Base-by-base conservation (phyloP, 2,797 vertebrate species). In the Gobio occitaniae region DNA sequence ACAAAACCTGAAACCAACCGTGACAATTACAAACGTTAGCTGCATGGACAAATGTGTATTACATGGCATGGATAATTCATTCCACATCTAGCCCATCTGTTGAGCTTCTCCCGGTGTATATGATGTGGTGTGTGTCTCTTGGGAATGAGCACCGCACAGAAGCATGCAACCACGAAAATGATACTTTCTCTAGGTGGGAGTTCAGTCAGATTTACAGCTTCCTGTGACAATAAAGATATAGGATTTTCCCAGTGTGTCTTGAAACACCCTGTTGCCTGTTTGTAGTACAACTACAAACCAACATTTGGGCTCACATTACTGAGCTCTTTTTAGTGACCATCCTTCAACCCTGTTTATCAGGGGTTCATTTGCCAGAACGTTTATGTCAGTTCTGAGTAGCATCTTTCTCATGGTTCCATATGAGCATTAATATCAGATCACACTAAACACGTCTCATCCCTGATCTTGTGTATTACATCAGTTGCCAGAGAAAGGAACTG, bases 291-390 rank as follows among this genome's bases (percentile, higher is more conserved):
- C 25, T 12, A 74, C 47, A 32, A 32, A 29, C 44, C 44, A 48
- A 4, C 69, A 44, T 44, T 44, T 44, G 38, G 19, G 11, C 10
- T 1, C 19, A 70, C n/a, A 70, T 38, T 41, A 21, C 19, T 6
- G 41, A 74, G 7, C 8, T 50, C 16, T 74, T 52, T 54, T 50
- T 32, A 3, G 9, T n/a, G 29, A 50, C 41, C 16, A 63, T 78
- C 54, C 54, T 48, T 12, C 41, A 52, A 32, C 16, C 16, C 13
- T 17, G 71, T 52, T 74, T 91, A 92, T 91, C 86, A 77, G 83
- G 92, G 90, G 93, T 93, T 91, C 87, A 88, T 91, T 93, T 93
- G 79, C 52, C 94, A 94, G 93, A 50, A 92, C 41, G 13, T 78
- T 91, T 66, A 2, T 69, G 87, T 93, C 88, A 90, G 91, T 88